Evolutionary conservation across 2,113 vertebrate species (phyloP), one percentile per base, ranked within the genome.

Genomic region (Corythaixoides concolor): DNA sequence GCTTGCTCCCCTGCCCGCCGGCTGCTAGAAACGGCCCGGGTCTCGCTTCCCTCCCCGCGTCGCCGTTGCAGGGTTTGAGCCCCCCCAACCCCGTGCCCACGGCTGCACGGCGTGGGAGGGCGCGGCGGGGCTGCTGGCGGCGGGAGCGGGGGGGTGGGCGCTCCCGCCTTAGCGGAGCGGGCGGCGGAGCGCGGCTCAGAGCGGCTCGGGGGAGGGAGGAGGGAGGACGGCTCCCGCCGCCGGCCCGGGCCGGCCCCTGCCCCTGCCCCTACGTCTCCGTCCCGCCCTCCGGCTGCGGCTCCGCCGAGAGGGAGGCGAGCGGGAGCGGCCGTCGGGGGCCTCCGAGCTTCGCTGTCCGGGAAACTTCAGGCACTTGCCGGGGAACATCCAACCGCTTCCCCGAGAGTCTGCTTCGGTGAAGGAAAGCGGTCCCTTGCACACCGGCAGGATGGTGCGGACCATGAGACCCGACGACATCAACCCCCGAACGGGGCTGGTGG

Each of bases 381-480:
- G 56, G 19, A 72, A 66, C 47, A 23, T 2, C 73, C 12, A 10
- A 5, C 22, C 37, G 0, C 28, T n/a, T 78, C 28, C 78, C 79
- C 35, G 27, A 17, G 47, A 23, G 62, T 49, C 60, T 4, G 56
- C 52, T 6, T 8, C 43, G 22, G 58, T 0, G 63, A 17, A 32
- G 37, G 74, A 18, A 26, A 50, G 64, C 2, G 67, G 70, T 43
- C 49, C 49, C 8, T 79, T 22, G 74, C 69, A 21, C 90, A 60
- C 3, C n/a, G 3, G 67, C 23, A 91, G 80, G 67, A 97, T 97
- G 97, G 96, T 52, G 67, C 94, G 95, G 95, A 97, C 97, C 92
- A 98, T 98, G 98, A 97, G 98, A 96, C 98, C 98, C 63, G 98
- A 99, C 80, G 98, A 98, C 93, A 98, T 99, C 87, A 98, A 98